Evolutionary conservation across 2,797 vertebrate genomes (phyloP).

Genomic region (Gastrophryne carolinensis): DNA sequence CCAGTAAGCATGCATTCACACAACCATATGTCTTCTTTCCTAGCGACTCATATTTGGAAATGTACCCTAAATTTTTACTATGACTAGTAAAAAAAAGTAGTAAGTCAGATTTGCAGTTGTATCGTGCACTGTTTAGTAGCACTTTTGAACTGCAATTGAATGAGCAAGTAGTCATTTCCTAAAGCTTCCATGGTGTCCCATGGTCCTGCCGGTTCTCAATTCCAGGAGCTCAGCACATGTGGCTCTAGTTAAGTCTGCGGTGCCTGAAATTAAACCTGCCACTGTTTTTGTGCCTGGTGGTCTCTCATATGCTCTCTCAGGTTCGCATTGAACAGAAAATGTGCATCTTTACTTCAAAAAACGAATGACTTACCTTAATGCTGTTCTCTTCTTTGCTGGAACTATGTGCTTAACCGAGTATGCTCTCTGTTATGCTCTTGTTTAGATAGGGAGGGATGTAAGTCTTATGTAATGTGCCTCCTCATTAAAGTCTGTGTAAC

Average conservation of each 20-base stretch:
- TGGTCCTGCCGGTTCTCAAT: slow-evolving; percentile 25
- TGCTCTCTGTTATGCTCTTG: slow-evolving; percentile 38
- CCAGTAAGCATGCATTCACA: not conserved
- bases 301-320: not conserved
- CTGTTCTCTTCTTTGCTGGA: slow-evolving; percentile 3
- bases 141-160: not conserved
- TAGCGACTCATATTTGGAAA: too few species aligned
- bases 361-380: slow-evolving; percentile 37
- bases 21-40: not conserved
- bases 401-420: not conserved
- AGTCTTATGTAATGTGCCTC: slow-evolving; percentile 46
- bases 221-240: slow-evolving; percentile 26
- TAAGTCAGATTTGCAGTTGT: too few species aligned
- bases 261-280: not conserved
- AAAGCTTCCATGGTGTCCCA: not conserved
- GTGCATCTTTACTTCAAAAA: not conserved
- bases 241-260: slow-evolving; percentile 5
- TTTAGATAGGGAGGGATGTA: slow-evolving; percentile 47
- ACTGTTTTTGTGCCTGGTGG: slow-evolving; percentile 10
- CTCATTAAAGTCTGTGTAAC: slow-evolving; percentile 40
- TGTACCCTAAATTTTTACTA: too few species aligned
- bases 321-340: not conserved
- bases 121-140: too few species aligned
- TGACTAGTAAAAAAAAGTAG: too few species aligned
- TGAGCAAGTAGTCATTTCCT: not conserved